Conservation (phyloP, 2,113 vertebrate species). For the Carollia perspicillata region DNA sequence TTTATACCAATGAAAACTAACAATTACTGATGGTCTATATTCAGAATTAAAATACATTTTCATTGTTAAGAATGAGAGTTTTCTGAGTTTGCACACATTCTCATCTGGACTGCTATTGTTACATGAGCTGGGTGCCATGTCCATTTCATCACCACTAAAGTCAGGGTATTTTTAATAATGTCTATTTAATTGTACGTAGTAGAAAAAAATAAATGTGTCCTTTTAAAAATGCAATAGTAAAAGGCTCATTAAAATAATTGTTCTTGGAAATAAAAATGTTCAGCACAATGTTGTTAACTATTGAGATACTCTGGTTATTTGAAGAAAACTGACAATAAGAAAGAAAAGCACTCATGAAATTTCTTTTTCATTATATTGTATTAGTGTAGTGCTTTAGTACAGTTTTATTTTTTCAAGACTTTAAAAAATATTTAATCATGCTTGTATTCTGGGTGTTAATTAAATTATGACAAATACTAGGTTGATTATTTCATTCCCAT, state of each 20-base stretch:
- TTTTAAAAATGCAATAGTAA: background rate
- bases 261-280: background rate
- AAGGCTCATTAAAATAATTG: background rate
- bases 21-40: background rate
- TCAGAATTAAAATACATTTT: slow-evolving; percentile 36
- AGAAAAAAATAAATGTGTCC: background rate
- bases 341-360: background rate
- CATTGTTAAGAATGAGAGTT: background rate
- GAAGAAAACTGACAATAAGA: background rate
- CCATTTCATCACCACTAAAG: background rate
- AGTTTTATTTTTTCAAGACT: background rate
- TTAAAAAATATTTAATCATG: background rate
- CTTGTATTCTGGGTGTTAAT: background rate
- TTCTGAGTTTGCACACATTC: background rate
- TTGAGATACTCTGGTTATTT: background rate
- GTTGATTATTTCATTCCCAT: background rate
- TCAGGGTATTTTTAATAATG: background rate
- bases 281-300: background rate
- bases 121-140: background rate
- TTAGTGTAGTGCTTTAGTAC: background rate
- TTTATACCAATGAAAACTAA: background rate
- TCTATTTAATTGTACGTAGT: background rate
- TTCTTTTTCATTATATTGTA: background rate
- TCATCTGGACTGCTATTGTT: background rate
- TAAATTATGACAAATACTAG: background rate